A percentile compares a stretch with the other conserved stretches of the same genome.
Evolutionary conservation across 2,113 vertebrate species (phyloP).

Genomic region (Hassar affinis): DNA sequence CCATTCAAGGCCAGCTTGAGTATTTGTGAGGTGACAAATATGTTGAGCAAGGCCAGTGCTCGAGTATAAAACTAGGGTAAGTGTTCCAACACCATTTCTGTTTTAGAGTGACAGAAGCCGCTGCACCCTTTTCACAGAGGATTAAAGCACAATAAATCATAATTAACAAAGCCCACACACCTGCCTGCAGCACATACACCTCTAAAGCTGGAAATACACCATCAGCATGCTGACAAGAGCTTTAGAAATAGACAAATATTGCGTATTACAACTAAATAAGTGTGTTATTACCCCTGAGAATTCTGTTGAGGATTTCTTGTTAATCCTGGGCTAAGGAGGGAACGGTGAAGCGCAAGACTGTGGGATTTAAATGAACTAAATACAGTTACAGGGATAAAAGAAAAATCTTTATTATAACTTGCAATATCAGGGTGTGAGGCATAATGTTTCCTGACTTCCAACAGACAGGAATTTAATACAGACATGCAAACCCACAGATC

Average conservation of each 20-base stretch:
- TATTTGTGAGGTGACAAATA: conserved; percentile 10
- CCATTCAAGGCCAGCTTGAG: conserved; percentile 3
- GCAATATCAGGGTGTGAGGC: conserved; percentile 42
- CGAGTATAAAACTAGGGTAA: neutral
- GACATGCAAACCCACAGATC: conserved; percentile 26
- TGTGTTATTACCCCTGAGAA: conserved; percentile 31
- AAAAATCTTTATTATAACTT: conserved; percentile 56
- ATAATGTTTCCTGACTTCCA: conserved; percentile 42
- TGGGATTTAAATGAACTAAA: conserved; percentile 57
- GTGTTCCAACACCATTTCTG: neutral
- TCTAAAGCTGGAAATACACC: neutral
- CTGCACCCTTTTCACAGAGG: neutral
- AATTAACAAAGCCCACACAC: neutral
- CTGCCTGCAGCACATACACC: neutral
- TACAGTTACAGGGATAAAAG: conserved; percentile 57
- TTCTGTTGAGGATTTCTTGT: conserved; percentile 47
- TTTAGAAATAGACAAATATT: conserved; percentile 2
- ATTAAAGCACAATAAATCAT: neutral
- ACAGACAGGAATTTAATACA: conserved; percentile 48
- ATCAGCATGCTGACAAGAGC: conserved; percentile 14
- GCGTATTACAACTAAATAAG: conserved; percentile 38
- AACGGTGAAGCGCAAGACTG: conserved; percentile 50
- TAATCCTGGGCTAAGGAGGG: conserved; percentile 61
- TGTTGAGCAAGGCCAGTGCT: neutral
- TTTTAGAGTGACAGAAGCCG: neutral